phyloP scores from a whole-genome alignment of 2,113 vertebrate genomes.

The Himantopus leucocephalus region DNA sequence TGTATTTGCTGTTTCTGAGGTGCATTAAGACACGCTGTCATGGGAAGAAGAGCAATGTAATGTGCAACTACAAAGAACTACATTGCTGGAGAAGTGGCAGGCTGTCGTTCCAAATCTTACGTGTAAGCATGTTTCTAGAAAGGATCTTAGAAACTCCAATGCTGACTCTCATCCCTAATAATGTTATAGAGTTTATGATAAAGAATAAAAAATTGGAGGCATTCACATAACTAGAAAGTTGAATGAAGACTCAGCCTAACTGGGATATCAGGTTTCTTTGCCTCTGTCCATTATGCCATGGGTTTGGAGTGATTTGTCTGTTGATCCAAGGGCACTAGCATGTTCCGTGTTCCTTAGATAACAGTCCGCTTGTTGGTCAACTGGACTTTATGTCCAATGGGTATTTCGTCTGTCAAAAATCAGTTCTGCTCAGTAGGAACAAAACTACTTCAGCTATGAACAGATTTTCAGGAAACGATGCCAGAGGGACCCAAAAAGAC shows the following conservation, averaged over 20 bases:
- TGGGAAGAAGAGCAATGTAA: neutral
- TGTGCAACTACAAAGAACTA: neutral
- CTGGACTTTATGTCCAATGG: neutral
- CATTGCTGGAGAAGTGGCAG: neutral
- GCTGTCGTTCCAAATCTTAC: neutral
- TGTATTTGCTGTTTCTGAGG: neutral
- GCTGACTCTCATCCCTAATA: neutral
- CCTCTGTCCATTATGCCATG: neutral
- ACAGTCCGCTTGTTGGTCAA: neutral
- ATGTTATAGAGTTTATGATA: neutral
- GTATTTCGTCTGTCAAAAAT: neutral
- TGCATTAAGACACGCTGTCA: neutral
- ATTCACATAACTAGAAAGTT: neutral
- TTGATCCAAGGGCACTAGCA: neutral
- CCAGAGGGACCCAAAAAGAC: neutral
- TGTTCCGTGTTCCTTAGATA: neutral
- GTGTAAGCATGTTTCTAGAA: neutral
- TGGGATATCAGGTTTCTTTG: neutral
- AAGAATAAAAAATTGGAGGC: neutral
- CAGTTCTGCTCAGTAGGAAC: neutral
- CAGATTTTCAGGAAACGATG: neutral
- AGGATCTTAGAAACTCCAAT: neutral
- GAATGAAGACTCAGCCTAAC: neutral
- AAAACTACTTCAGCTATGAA: neutral
- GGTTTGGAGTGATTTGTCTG: neutral